Base-by-base conservation (phyloP, 2,888 invertebrate genomes). In the Drosophila antonietae region DNA sequence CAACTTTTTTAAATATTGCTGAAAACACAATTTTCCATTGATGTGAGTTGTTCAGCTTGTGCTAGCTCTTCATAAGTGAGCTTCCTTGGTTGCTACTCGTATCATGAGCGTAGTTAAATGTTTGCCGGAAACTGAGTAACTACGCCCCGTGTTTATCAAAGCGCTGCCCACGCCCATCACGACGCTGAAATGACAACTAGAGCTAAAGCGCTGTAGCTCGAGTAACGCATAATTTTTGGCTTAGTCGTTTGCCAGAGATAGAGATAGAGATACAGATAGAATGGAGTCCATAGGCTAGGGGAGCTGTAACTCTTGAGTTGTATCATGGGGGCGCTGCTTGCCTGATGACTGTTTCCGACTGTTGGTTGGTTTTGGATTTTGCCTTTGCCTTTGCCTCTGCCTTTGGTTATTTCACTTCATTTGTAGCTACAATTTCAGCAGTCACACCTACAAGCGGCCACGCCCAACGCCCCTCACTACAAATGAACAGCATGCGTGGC, bases 401-500 rank as follows among this genome's bases (percentile, higher is more conserved):
- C 8, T 62, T 55, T 60, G 78, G 62, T 78, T 56, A 81, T 76
- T 79, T 85, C 73, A 71, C 70, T 85, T 85, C 83, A 85, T 88
- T 85, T 85, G 88, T 85, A 85, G 81, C 81, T 74, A 83, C 79
- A 76, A 68, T 76, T 76, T 82, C 72, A 61, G 67, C 73, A 82
- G 83, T 86, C 87, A 85, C 84, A 85, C 84, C 84, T 86, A 81
- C 81, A 68, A 52, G 39, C 53, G 33, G 51, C 37, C 70, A 64
- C 79, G 59, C 73, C 77, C 73, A 47, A 63, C 71, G 63, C 65
- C 62, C 57, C 51, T 33, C 57, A 73, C 60, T 49, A 73, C 58
- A 67, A 80, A 80, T 73, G 80, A 80, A 66, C 80, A 79, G 67
- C 84, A 84, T 89, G 87, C 80, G 70, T 90, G 82, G 82, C 80